Evolutionary conservation across 2,888 invertebrate species (phyloP).

Genomic region (Melitaea athalia): DNA sequence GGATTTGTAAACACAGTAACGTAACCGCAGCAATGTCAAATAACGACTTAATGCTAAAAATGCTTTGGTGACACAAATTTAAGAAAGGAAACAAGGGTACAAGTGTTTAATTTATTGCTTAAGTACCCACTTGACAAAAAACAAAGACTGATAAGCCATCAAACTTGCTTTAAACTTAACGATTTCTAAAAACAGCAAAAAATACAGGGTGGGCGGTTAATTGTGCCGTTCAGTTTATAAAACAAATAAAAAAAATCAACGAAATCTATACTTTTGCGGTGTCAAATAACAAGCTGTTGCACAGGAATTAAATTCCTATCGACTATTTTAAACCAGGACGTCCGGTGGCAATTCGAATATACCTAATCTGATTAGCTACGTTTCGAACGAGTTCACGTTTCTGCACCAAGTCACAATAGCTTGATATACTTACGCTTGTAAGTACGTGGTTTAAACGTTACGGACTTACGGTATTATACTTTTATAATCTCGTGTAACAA

Average conservation of each 20-base stretch:
- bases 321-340: slow-evolving; percentile 25
- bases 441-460: background rate
- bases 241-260: background rate
- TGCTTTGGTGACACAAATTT: too few species aligned
- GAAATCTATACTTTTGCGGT: slow-evolving; percentile 10
- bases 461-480: background rate
- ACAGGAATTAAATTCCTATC: slow-evolving; percentile 21
- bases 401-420: slow-evolving; percentile 16
- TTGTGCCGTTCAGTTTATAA: too few species aligned
- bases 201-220: too few species aligned
- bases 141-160: too few species aligned
- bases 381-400: slow-evolving; percentile 18
- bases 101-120: too few species aligned
- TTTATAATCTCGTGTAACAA: slow-evolving; percentile 7
- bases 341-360: slow-evolving; percentile 25
- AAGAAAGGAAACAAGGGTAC: too few species aligned
- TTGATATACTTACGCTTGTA: slow-evolving; percentile 9
- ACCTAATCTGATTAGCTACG: slow-evolving; percentile 26
- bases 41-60: too few species aligned
- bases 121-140: too few species aligned
- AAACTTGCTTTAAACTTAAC: too few species aligned
- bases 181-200: too few species aligned
- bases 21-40: too few species aligned
- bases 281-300: slow-evolving; percentile 12
- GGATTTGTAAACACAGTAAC: too few species aligned